Evolutionary conservation across 2,113 vertebrate species (phyloP).

Genomic region (Terrapene triunguis): DNA sequence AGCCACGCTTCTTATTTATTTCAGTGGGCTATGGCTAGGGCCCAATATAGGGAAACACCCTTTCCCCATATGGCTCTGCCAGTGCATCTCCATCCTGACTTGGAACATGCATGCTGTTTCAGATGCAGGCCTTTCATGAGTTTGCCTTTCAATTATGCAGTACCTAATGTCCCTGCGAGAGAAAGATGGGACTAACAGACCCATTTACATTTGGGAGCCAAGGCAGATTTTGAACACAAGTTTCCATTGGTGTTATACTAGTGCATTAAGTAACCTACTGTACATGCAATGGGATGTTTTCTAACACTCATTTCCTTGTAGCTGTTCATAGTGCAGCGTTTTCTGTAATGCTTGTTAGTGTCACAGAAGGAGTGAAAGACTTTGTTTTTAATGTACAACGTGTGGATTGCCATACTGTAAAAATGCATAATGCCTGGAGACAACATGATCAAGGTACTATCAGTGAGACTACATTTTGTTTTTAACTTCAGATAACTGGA

Average conservation of each 20-base stretch:
- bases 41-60: not conserved
- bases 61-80: not conserved
- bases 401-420: not conserved
- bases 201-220: not conserved
- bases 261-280: not conserved
- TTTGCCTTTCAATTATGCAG: not conserved
- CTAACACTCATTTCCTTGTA: not conserved
- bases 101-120: not conserved
- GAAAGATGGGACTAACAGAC: not conserved
- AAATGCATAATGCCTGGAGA: not conserved
- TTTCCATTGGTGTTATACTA: not conserved
- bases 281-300: not conserved
- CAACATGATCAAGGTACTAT: conserved; percentile 35
- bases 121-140: not conserved
- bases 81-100: not conserved
- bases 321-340: not conserved
- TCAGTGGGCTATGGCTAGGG: not conserved
- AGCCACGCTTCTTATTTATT: not conserved
- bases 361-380: not conserved
- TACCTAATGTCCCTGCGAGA: not conserved
- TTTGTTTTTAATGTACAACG: not conserved
- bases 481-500: conserved; percentile 63
- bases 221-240: not conserved
- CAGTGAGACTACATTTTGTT: conserved; percentile 43
- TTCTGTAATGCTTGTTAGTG: not conserved